Percentiles rank a stretch among this genome's conserved stretches.
Conservation (phyloP, 2,113 vertebrate genomes). For the Struthio camelus region DNA sequence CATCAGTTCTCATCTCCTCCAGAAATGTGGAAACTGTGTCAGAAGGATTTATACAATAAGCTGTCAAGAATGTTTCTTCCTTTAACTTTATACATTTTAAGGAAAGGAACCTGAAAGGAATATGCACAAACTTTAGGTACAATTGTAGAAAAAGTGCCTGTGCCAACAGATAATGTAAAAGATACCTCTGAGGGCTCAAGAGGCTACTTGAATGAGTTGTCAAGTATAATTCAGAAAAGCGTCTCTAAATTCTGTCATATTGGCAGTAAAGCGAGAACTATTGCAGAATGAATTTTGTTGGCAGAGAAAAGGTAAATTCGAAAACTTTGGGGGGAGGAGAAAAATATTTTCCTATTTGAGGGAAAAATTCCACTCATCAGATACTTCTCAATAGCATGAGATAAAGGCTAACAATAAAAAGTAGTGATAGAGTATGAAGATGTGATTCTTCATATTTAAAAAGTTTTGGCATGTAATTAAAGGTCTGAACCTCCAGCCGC, state of each 20-base stretch:
- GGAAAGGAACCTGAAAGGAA: slow-evolving; percentile 28
- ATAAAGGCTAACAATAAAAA: background rate
- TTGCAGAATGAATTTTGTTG: background rate
- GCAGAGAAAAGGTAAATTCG: background rate
- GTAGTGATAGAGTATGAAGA: background rate
- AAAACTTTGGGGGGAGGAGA: background rate
- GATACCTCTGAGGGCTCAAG: background rate
- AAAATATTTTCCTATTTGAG: background rate
- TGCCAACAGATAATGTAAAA: slow-evolving; percentile 12
- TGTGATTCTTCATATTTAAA: background rate
- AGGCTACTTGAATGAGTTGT: slow-evolving; percentile 5
- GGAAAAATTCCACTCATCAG: background rate
- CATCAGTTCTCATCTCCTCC: slow-evolving; percentile 57
- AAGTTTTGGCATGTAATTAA: background rate
- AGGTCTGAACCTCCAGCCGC: background rate
- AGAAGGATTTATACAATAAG: slow-evolving; percentile 53
- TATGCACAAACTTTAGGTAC: slow-evolving; percentile 1
- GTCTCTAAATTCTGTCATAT: slow-evolving; percentile 9
- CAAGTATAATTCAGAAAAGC: background rate
- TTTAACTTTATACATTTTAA: slow-evolving; percentile 53
- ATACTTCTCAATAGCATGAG: background rate
- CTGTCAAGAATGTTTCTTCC: slow-evolving; percentile 44
- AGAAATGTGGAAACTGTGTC: slow-evolving; percentile 57
- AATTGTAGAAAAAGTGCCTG: slow-evolving; percentile 2
- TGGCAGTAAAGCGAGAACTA: slow-evolving; percentile 2